Conservation (phyloP, 2,113 vertebrate genomes). For the Corapipo altera region DNA sequence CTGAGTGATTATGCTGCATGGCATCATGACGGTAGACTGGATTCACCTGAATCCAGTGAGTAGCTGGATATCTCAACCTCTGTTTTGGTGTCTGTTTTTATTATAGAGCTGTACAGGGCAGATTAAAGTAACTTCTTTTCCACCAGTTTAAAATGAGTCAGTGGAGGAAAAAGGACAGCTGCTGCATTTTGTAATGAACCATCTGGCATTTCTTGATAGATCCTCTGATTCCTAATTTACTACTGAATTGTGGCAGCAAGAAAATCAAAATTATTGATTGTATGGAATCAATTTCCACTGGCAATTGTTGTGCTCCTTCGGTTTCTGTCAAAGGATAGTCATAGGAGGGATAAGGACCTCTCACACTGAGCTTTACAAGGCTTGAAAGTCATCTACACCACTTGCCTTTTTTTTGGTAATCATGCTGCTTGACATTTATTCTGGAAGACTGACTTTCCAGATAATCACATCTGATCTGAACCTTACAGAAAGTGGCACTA, state of each 20-base stretch:
- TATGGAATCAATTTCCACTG: constrained; percentile 32
- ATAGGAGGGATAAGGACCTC: background rate
- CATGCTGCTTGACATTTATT: background rate
- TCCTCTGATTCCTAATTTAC: constrained; percentile 57
- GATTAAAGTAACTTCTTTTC: constrained; percentile 42
- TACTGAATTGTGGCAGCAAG: constrained; percentile 48
- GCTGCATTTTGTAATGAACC: constrained; percentile 57
- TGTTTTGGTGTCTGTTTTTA: background rate
- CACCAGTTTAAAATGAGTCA: constrained; percentile 2
- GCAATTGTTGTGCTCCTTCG: background rate
- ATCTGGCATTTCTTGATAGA: constrained; percentile 52
- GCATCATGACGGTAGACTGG: background rate
- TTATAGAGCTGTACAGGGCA: background rate
- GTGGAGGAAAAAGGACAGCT: constrained; percentile 47
- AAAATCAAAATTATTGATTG: constrained; percentile 58
- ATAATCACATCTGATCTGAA: background rate
- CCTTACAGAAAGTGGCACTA: background rate
- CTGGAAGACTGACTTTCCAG: background rate
- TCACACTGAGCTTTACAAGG: background rate
- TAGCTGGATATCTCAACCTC: background rate
- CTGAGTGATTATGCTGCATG: background rate
- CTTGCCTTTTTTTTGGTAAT: background rate
- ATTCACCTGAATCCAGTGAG: background rate
- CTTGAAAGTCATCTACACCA: background rate
- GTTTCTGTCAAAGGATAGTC: background rate